Percentiles rank a stretch among this genome's conserved stretches.
Conservation (phyloP, 2,888 invertebrate genomes). For the Thereva unica region DNA sequence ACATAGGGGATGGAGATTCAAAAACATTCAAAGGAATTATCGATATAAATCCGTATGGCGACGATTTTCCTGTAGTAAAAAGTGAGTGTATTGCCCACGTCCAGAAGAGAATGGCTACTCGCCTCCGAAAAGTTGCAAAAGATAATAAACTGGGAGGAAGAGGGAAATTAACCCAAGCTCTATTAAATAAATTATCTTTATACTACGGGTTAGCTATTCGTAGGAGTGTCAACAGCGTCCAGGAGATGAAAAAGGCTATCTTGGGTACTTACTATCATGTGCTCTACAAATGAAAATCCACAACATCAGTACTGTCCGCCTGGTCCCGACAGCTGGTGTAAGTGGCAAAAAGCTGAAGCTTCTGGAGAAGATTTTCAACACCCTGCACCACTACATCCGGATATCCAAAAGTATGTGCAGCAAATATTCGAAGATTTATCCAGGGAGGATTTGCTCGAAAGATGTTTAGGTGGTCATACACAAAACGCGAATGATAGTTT, state of each 20-base stretch:
- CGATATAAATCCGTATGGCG: not conserved
- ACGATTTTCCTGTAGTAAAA: not conserved
- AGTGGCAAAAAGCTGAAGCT: conserved; percentile 21
- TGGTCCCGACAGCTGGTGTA: conserved; percentile 18
- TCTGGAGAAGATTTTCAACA: conserved; percentile 1
- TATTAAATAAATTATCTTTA: not conserved
- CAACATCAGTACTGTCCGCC: conserved; percentile 10
- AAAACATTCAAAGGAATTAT: conserved; percentile 1
- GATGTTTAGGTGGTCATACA: conserved; percentile 33
- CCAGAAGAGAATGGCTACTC: conserved; percentile 28
- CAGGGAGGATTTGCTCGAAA: conserved; percentile 29
- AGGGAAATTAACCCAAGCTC: not conserved
- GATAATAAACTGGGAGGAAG: conserved; percentile 12
- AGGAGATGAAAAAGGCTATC: conserved; percentile 19
- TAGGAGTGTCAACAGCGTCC: not conserved
- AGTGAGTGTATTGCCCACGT: conserved; percentile 24
- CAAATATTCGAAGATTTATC: conserved; percentile 38
- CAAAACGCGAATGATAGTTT: conserved; percentile 32
- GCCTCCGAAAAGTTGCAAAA: conserved; percentile 17
- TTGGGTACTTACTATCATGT: not conserved
- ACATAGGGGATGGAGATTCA: no score
- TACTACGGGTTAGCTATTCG: conserved; percentile 4
- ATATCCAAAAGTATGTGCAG: conserved; percentile 33
- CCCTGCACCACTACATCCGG: conserved; percentile 20
- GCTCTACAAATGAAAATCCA: not conserved